phyloP scores from a whole-genome alignment of 2,888 invertebrate genomes.

The Holacanthella duospinosa region DNA sequence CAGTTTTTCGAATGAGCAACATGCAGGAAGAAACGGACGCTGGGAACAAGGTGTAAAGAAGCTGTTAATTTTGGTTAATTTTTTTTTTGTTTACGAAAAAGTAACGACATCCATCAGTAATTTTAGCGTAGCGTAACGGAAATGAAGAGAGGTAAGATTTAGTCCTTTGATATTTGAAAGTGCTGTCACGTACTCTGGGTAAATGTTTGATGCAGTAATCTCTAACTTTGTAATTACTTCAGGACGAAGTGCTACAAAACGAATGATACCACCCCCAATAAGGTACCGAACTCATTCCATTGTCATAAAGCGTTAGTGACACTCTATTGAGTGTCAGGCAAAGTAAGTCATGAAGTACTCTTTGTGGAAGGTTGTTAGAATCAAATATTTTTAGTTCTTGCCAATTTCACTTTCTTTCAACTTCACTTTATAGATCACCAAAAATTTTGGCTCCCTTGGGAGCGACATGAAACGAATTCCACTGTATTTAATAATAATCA shows the following conservation, averaged over 20 bases:
- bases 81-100: no score
- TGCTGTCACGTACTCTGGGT: background rate
- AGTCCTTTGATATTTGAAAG: background rate
- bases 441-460: no score
- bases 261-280: background rate
- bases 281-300: background rate
- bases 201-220: background rate
- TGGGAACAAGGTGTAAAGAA: background rate
- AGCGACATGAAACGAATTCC: no score
- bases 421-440: no score
- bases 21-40: background rate
- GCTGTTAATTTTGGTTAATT: background rate
- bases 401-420: no score
- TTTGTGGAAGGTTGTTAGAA: background rate
- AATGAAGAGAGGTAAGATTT: background rate
- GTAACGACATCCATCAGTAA: background rate
- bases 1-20: background rate
- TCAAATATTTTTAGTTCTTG: background rate
- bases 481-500: background rate
- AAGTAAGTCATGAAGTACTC: slow-evolving; percentile 1
- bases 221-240: background rate
- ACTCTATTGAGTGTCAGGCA: background rate
- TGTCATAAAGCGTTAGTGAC: background rate
- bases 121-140: background rate
- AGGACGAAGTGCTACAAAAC: background rate